Percentiles rank a stretch among this genome's conserved stretches.
Evolutionary conservation across 1,140 invertebrate genomes (phyloP).

Genomic region (Uloborus diversus): DNA sequence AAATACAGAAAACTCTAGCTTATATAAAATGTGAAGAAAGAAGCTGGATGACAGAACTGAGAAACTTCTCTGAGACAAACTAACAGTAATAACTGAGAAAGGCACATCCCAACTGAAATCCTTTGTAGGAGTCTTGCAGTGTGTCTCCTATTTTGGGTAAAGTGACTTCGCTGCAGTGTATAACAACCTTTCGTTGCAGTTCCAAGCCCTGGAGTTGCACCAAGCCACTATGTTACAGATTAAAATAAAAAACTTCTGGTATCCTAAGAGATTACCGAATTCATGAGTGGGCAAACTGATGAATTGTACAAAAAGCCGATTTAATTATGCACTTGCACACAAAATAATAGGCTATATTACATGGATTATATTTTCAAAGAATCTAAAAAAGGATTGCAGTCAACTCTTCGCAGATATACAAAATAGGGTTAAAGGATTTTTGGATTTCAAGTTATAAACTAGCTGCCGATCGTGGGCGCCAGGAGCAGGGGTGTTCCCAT

Average conservation of each 20-base stretch:
- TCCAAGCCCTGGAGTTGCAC: conserved; percentile 19
- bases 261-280: background rate
- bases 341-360: conserved; percentile 23
- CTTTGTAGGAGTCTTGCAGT: conserved; percentile 36
- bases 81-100: conserved; percentile 55
- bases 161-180: conserved; percentile 21
- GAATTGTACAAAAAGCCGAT: conserved; percentile 26
- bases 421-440: too few species aligned
- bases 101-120: conserved; percentile 52
- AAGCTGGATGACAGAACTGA: conserved; percentile 23
- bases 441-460: too few species aligned
- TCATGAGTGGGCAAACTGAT: conserved; percentile 8
- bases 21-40: conserved; percentile 4
- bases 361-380: background rate
- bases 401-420: too few species aligned
- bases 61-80: conserved; percentile 18
- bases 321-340: background rate
- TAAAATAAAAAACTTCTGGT: conserved; percentile 2
- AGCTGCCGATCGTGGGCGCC: too few species aligned
- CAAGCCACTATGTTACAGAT: conserved; percentile 4
- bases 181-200: conserved; percentile 29
- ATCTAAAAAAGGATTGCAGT: conserved; percentile 31
- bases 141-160: conserved; percentile 26
- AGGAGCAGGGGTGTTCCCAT: too few species aligned
- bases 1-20: conserved; percentile 17